Base-by-base conservation (phyloP, 2,888 invertebrate species). In the Stenodera caucasica region DNA sequence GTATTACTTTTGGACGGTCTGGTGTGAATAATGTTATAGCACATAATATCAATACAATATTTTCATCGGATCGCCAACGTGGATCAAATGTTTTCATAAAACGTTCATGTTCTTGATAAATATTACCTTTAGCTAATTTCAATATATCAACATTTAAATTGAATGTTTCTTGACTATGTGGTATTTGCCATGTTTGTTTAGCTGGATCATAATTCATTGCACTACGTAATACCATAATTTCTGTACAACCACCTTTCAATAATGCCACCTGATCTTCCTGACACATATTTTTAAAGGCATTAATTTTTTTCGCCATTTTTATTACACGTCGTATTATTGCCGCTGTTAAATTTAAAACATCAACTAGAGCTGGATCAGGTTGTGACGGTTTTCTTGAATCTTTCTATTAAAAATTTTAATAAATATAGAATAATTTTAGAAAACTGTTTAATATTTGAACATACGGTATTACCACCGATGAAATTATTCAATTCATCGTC, bases 181-280 rank as follows among this genome's bases (percentile, higher is more conserved):
- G 94, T 65, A 94, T 88, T 84, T 91, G 91, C 98, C 98, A 98
- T 53, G 90, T 90, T 73, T 94, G 90, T 69, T 90, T 88, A 69
- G 92, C 92, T 0, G 89, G 88, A 76, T 97, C 95, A 76, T 96
- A 98, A 51, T 92, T 92, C 84, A 94, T 91, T 0, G 94, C 94
- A 67, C 97, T 96, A 12, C 96, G 85, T 55, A 98, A 85, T 60
- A 98, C 91, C 89, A 98, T 91, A 89, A 98, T 92, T 81, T 98
- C 98, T 52, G 95, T 96, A 75, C 96, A 96, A 1, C 97, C 96
- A 0, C 96, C 96, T 79, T 96, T 96, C 8, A 96, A 80, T 11
- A 95, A 81, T 5, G 86, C 86, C 61, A 94, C 88, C 82, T 98
- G 97, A 80, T 98, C 97, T 71, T 94, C 94, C 75, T 96, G 94